Base-by-base conservation (phyloP, 2,113 vertebrate species). In the Vulpes ferrilata region DNA sequence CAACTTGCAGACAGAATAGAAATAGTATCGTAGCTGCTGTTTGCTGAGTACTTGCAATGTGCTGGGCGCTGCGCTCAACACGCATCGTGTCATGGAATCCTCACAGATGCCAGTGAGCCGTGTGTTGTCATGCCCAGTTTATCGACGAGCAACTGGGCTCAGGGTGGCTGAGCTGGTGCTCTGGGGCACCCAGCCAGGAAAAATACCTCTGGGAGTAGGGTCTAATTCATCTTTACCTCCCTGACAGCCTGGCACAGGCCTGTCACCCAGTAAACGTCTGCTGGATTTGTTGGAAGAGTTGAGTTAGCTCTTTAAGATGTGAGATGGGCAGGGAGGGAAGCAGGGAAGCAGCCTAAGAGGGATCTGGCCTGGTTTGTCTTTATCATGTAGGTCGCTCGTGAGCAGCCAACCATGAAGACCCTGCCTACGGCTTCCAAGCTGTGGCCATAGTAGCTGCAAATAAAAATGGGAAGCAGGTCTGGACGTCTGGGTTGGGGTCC, bases 281-380 rank as follows among this genome's bases (percentile, higher is more conserved):
- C 30, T 9, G 20, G 96, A 65, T 74, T 10, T 84, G 35, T n/a
- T 43, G 83, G 55, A 86, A 90, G 76, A 87, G 53, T 67, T 59
- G n/a, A 76, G 20, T 69, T 22, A 43, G 55, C 27, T n/a, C 79
- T 95, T 96, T 97, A 96, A 98, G 86, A 89, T 51, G 55, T 12
- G 57, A 48, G 35, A 23, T 11, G 3, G 20, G 96, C 53, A 84
- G 85, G 48, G 3, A 86, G 7, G 51, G 62, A 65, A 17, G 17
- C n/a, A 15, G 51, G 92, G 74, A 91, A 65, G 19, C 20, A 76
- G 96, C 83, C 62, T 60, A 57, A 43, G 43, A 43, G 43, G 76
- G 64, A n/a, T 59, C 86, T 92, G 92, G 32, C 89, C 96, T 92
- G 79, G 43, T 95, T 86, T 95, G 20, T 38, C 30, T 25, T 32